Percentiles rank a stretch among this genome's conserved stretches.
phyloP scores from a whole-genome alignment of 2,888 invertebrate genomes.

The Thecophora atra region DNA sequence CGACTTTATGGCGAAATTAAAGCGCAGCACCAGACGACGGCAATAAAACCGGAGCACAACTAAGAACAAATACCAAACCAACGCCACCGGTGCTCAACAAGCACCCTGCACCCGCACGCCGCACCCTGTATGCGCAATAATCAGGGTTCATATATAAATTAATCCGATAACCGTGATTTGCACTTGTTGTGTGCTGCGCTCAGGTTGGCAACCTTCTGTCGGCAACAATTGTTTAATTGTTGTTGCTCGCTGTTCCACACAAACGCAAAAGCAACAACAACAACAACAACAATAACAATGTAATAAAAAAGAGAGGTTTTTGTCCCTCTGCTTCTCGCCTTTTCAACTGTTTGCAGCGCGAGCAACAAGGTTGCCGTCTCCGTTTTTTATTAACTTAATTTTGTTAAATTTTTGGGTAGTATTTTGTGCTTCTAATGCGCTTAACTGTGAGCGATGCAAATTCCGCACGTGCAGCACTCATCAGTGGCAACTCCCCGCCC shows the following conservation, averaged over 20 bases:
- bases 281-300: background rate
- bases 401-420: constrained; percentile 18
- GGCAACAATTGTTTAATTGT: constrained; percentile 40
- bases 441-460: constrained; percentile 41
- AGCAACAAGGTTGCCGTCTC: constrained; percentile 5
- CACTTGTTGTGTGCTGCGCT: constrained; percentile 39
- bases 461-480: constrained; percentile 41
- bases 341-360: background rate
- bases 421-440: constrained; percentile 38
- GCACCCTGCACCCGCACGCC: background rate
- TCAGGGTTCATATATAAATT: constrained; percentile 38
- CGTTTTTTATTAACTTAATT: constrained; percentile 25
- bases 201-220: constrained; percentile 19
- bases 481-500: constrained; percentile 21
- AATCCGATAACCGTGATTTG: constrained; percentile 43
- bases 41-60: constrained; percentile 1
- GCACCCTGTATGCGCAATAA: constrained; percentile 17
- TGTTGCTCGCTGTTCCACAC: constrained; percentile 7
- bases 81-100: background rate
- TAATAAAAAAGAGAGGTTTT: background rate
- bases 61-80: background rate
- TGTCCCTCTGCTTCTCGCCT: constrained; percentile 1
- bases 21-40: constrained; percentile 32
- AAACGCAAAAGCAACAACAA: constrained; percentile 12
- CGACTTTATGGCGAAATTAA: constrained; percentile 40